A percentile compares a stretch with the other conserved stretches of the same genome.
phyloP scores from a whole-genome alignment of 2,888 invertebrate genomes.

The Trachelus tabidus region DNA sequence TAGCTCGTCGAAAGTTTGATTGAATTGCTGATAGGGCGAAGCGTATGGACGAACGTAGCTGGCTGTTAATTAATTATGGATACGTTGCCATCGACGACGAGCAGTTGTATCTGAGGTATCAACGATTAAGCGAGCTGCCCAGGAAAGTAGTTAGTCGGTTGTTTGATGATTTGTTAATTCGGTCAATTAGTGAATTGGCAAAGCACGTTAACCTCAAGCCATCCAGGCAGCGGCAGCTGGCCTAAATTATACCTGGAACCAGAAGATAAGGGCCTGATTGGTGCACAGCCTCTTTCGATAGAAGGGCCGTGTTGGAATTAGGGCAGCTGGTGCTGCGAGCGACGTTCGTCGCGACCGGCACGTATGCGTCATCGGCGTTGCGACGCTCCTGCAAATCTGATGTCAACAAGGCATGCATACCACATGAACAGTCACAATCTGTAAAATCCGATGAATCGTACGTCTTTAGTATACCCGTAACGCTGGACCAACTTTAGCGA shows the following conservation, averaged over 20 bases:
- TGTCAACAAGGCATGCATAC: conserved; percentile 65
- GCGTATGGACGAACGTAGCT: neutral
- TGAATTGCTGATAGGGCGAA: neutral
- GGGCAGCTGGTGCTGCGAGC: conserved; percentile 63
- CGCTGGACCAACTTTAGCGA: neutral
- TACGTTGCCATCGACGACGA: neutral
- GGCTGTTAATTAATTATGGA: neutral
- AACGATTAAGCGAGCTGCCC: neutral
- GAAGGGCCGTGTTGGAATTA: conserved; percentile 61
- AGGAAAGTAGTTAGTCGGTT: conserved; percentile 14
- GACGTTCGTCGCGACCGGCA: conserved; percentile 44
- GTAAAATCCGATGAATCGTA: conserved; percentile 48
- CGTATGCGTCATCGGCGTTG: conserved; percentile 50
- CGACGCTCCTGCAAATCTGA: conserved; percentile 65
- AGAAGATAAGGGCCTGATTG: conserved; percentile 71
- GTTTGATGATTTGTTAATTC: neutral
- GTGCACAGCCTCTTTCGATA: conserved; percentile 65
- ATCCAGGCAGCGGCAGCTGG: conserved; percentile 42
- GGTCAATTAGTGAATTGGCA: neutral
- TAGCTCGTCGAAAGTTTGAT: neutral
- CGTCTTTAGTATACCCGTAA: conserved; percentile 1
- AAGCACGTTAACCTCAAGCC: conserved; percentile 31
- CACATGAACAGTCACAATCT: conserved; percentile 64
- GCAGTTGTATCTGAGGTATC: neutral
- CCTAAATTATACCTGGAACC: conserved; percentile 69